phyloP scores from a whole-genome alignment of 2,888 invertebrate genomes.

The Eretmocerus hayati region DNA sequence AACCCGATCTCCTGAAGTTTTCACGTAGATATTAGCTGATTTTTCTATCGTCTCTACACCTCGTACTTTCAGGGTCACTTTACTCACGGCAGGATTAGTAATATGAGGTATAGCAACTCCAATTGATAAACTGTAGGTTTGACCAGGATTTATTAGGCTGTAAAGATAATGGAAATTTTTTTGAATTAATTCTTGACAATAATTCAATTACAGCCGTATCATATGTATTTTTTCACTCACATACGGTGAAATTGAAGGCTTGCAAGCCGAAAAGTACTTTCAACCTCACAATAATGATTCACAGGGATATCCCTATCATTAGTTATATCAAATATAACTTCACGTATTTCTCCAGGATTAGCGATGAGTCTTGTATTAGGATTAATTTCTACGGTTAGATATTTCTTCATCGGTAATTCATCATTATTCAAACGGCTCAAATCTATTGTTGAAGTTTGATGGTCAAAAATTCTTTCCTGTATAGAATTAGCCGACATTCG shows the following conservation, averaged over 20 bases:
- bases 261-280: too few species aligned
- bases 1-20: constrained; percentile 24
- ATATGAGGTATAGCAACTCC: too few species aligned
- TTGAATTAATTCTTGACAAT: not conserved
- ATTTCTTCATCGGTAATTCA: constrained; percentile 21
- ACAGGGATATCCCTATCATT: constrained; percentile 55
- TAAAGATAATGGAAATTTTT: not conserved
- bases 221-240: not conserved
- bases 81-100: constrained; percentile 25
- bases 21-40: constrained; percentile 33
- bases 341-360: constrained; percentile 30
- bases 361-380: constrained; percentile 34
- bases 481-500: not conserved
- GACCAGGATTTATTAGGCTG: constrained; percentile 16
- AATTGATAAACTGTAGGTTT: constrained; percentile 30
- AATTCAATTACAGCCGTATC: not conserved
- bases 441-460: constrained; percentile 27
- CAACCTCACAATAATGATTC: not conserved
- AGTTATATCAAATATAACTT: constrained; percentile 65
- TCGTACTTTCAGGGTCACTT: constrained; percentile 30
- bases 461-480: constrained; percentile 19
- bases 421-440: constrained; percentile 18
- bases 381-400: constrained; percentile 33
- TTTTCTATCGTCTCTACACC: constrained; percentile 33
- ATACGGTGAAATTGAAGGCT: too few species aligned